Evolutionary conservation across 2,113 vertebrate genomes (phyloP).

Genomic region (Vulpes ferrilata): DNA sequence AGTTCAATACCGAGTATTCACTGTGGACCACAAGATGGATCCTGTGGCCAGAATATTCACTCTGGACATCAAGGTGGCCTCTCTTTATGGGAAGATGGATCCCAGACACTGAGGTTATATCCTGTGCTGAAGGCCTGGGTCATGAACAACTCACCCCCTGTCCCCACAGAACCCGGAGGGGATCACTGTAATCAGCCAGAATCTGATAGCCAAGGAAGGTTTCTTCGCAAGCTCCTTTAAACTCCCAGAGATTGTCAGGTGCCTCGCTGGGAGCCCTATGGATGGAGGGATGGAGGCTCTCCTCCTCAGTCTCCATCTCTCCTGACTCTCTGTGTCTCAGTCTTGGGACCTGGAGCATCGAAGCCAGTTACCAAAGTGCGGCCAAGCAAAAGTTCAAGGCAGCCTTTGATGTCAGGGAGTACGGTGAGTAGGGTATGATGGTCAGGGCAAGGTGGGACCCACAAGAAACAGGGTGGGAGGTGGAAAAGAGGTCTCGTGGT

Average conservation of each 20-base stretch:
- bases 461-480: background rate
- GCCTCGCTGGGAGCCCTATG: background rate
- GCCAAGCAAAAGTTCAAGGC: slow-evolving; percentile 52
- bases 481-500: background rate
- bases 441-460: background rate
- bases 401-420: slow-evolving; percentile 65
- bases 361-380: slow-evolving; percentile 53
- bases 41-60: background rate
- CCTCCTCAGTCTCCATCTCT: background rate
- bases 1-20: slow-evolving; percentile 63
- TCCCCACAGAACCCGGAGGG: background rate
- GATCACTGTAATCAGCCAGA: slow-evolving; percentile 14
- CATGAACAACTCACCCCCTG: no score
- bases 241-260: slow-evolving; percentile 59
- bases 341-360: slow-evolving; percentile 66
- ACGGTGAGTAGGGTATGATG: background rate
- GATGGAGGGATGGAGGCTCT: fast-evolving
- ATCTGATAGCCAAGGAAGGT: background rate
- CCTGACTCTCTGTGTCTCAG: slow-evolving; percentile 30
- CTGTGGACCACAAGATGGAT: slow-evolving; percentile 45
- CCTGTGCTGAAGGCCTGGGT: background rate
- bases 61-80: slow-evolving; percentile 65
- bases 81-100: background rate
- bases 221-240: background rate
- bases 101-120: background rate